A percentile compares a stretch with the other conserved stretches of the same genome.
phyloP scores from a whole-genome alignment of 2,797 vertebrate genomes.

The Clarias laeviceps region DNA sequence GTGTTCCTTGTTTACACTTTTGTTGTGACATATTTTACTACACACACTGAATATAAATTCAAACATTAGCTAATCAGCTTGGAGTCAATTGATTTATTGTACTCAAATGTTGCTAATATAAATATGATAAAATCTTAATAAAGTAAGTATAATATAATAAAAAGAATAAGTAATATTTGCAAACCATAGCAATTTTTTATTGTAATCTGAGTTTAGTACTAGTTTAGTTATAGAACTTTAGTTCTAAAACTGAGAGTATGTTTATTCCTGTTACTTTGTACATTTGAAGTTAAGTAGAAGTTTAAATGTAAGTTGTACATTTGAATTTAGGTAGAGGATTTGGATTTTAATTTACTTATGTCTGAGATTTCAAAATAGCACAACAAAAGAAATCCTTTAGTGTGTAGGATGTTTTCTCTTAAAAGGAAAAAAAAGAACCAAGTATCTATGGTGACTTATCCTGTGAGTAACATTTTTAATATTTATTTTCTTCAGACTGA shows the following conservation, averaged over 20 bases:
- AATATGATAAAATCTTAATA: not conserved
- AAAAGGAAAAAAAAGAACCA: not conserved
- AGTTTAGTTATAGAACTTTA: too few relatives aligned
- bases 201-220: not conserved
- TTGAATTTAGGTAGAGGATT: not conserved
- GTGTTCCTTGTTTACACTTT: not conserved
- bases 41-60: not conserved
- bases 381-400: not conserved
- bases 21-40: not conserved
- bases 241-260: not conserved
- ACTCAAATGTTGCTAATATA: not conserved
- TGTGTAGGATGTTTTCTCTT: not conserved
- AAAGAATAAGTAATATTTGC: not conserved
- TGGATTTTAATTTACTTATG: not conserved
- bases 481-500: not conserved
- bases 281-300: not conserved
- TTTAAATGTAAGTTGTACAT: not conserved
- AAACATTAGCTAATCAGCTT: not conserved
- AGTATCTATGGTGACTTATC: not conserved
- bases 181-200: too few relatives aligned
- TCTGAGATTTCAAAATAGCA: not conserved
- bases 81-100: not conserved
- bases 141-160: not conserved
- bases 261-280: not conserved
- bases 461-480: not conserved